Base-by-base conservation (phyloP, 2,888 invertebrate genomes). In the Chymomyza caudatula region DNA sequence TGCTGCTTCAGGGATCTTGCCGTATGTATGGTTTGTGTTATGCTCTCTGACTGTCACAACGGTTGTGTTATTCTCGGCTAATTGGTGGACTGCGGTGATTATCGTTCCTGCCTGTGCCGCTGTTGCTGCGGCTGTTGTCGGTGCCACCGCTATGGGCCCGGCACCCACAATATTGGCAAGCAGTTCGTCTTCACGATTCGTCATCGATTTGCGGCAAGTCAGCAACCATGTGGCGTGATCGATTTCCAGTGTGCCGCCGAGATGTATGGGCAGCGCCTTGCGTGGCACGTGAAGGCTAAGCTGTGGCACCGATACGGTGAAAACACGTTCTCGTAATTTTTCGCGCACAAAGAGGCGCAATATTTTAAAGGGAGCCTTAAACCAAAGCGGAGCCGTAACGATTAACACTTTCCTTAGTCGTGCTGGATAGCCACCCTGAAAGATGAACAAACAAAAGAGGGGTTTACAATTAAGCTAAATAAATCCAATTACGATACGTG, bases 341-440 rank as follows among this genome's bases (percentile, higher is more conserved):
- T 98, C 98, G 71, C 97, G 93, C 64, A 98, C 97, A 91, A 98
- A 98, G 83, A 98, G 92, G 61, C 98, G 94, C 60, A 98, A 93
- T 88, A 98, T 97, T 89, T 97, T 97, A 91, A 98, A 98, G 0
- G 98, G 98, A 67, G 98, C 98, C 91, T 97, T 98, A 91, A 98
- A 98, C 98, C 98, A 98, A 89, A 98, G 92, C 60, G 98, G 98
- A 55, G 98, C 98, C 71, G 98, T 98, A 83, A 97, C 98, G 89
- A 99, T 98, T 71, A 98, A 92, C 76, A 99, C 98, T 91, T 98
- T 98, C 91, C 98, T 98, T 88, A 99, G 92, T 88, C 98, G 95
- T 25, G 98, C 98, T 78, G 98, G 98, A 92, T 98, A 98, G 60
- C 97, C 97, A 82, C 98, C 98, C 98, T 98, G 92, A 6, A 92